Evolutionary conservation across 2,888 invertebrate genomes (phyloP), one percentile per base, ranked within the genome.

Genomic region (Unio delphinus): DNA sequence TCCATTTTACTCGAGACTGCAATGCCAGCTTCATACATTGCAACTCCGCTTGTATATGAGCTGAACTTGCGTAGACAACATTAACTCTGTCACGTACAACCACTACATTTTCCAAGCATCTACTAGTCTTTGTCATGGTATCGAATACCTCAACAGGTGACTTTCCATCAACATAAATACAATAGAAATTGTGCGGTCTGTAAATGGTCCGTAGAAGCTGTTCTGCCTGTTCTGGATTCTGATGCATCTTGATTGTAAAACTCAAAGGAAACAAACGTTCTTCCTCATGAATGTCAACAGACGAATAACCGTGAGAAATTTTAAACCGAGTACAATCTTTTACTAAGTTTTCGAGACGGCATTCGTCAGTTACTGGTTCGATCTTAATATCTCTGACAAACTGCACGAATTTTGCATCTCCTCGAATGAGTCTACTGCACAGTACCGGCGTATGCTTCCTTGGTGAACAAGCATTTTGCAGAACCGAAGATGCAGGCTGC

Each of bases 151-250:
- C 62, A 1, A 56, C 54, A 11, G 68, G 55, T 0, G 85, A 65
- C 60, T 81, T 83, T 30, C 55, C 64, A 65, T 87, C 87, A 0
- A 87, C 80, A 65, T 87, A 86, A 34, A 87, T 76, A 70, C 87
- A 87, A 68, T 87, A 87, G 26, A 80, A 65, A 72, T 87, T 86
- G 59, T 86, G 83, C 1, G 83, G 82, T 55, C 84, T 65, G 67
- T 87, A 87, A 20, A 87, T 81, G 11, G 80, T 74, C 7, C 83
- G 60, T 17, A 87, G 72, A 45, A 87, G 61, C 23, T 80, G 71
- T 63, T 84, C 85, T 1, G 80, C 72, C 64, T 86, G 85, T 28
- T 81, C 79, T 1, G 80, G 74, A 34, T 70, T 55, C 28, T 76
- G 69, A 63, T 81, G 78, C 64, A 80, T 74, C 55, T 81, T 74